Percentiles rank a stretch among this genome's conserved stretches.
phyloP scores from a whole-genome alignment of 1,140 invertebrate genomes.

The Procambarus virginalis region DNA sequence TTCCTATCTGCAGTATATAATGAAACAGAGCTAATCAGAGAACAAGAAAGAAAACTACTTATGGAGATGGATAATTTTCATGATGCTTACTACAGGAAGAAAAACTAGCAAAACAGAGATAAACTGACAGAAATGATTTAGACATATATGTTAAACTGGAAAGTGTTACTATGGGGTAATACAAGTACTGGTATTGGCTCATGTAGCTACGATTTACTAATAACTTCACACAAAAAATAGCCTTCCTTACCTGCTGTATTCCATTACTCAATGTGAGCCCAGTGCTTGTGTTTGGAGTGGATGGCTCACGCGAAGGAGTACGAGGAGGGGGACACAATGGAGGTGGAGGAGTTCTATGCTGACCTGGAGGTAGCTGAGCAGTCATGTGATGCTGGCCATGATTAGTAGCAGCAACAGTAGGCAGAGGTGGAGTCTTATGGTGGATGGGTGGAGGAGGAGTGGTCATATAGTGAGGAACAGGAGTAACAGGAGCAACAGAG shows the following conservation, averaged over 20 bases:
- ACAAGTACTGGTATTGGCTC: no score
- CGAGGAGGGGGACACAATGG: slow-evolving; percentile 48
- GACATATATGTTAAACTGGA: no score
- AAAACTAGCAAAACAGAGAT: no score
- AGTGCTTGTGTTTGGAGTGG: slow-evolving; percentile 44
- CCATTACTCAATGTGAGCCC: slow-evolving; percentile 30
- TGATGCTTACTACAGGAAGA: no score
- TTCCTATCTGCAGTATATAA: no score
- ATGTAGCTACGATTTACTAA: no score
- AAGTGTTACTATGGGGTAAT: no score
- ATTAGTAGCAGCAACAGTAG: slow-evolving; percentile 2
- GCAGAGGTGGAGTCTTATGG: slow-evolving; percentile 24
- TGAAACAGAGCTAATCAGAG: no score
- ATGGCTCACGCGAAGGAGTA: slow-evolving; percentile 49
- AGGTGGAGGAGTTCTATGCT: slow-evolving; percentile 53
- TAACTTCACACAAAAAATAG: neutral
- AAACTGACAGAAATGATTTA: no score
- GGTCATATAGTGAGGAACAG: slow-evolving; percentile 51
- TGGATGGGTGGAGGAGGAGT: slow-evolving; percentile 42
- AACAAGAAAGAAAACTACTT: no score
- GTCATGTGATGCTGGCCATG: slow-evolving; percentile 17
- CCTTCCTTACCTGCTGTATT: slow-evolving; percentile 35
- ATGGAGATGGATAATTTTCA: no score
- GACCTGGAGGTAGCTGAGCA: slow-evolving; percentile 38
- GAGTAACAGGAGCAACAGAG: neutral